Evolutionary conservation across 2,113 vertebrate genomes (phyloP).

Genomic region (Plecturocebus donacophilus): DNA sequence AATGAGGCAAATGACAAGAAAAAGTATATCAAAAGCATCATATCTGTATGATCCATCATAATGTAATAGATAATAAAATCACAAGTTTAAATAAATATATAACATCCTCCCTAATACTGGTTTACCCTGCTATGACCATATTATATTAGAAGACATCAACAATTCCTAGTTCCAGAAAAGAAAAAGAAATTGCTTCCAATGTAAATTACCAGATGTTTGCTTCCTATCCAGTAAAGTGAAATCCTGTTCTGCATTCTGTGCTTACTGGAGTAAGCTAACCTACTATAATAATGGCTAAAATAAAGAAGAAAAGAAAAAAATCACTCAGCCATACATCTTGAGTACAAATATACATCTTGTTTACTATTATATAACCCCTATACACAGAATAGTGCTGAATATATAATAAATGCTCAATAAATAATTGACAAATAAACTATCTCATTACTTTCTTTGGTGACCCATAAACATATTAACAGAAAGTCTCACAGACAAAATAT

Average conservation of each 20-base stretch:
- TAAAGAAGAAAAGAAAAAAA: background rate
- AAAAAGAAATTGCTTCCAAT: background rate
- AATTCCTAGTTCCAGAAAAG: background rate
- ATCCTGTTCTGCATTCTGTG: background rate
- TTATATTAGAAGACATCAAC: background rate
- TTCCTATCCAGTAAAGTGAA: conserved; percentile 11
- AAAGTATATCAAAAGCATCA: background rate
- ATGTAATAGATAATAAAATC: background rate
- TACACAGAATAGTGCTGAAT: background rate
- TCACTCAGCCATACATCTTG: background rate
- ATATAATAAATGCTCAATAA: background rate
- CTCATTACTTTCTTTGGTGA: background rate
- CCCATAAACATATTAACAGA: background rate
- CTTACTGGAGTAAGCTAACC: background rate
- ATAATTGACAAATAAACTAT: background rate
- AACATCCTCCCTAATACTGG: background rate
- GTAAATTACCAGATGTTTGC: background rate
- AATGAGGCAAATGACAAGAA: background rate
- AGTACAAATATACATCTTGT: background rate
- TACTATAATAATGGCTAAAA: background rate
- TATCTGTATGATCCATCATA: background rate
- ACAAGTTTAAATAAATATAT: background rate
- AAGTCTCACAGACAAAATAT: background rate
- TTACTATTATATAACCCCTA: background rate
- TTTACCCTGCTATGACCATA: background rate